Evolutionary conservation across 2,888 invertebrate species (phyloP).

Genomic region (Cosmorhoe ocellata): DNA sequence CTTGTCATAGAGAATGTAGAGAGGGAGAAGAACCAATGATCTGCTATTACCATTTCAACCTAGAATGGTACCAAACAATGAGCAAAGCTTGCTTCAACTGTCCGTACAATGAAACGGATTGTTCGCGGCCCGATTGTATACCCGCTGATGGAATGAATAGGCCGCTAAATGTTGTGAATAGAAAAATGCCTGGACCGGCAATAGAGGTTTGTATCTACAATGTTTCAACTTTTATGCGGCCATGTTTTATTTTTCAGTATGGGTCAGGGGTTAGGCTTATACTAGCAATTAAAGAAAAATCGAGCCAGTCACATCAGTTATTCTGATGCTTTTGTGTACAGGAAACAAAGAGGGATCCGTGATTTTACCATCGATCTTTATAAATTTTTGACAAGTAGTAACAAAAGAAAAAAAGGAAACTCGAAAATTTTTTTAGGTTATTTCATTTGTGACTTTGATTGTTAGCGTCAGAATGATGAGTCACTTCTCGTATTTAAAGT

Average conservation of each 20-base stretch:
- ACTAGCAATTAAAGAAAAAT: too few relatives aligned
- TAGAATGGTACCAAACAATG: conserved; percentile 93
- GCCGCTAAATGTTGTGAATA: conserved; percentile 89
- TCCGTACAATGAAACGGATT: conserved; percentile 88
- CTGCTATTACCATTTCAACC: conserved; percentile 87
- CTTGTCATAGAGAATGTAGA: conserved; percentile 86
- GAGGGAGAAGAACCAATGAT: conserved; percentile 84
- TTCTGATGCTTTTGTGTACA: too few relatives aligned
- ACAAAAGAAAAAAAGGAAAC: too few relatives aligned
- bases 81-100: conserved; percentile 95
- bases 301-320: too few relatives aligned
- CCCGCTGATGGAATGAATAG: conserved; percentile 91
- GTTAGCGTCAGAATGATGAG: too few relatives aligned
- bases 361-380: too few relatives aligned
- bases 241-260: not conserved
- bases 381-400: too few relatives aligned
- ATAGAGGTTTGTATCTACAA: conserved; percentile 84
- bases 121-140: conserved; percentile 90
- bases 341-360: too few relatives aligned
- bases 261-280: too few relatives aligned
- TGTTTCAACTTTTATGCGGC: not conserved
- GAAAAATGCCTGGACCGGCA: conserved; percentile 93
- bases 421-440: too few relatives aligned
- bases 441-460: too few relatives aligned
- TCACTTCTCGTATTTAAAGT: too few relatives aligned